Percentiles rank a stretch among this genome's conserved stretches.
Evolutionary conservation across 1,140 invertebrate species (phyloP).

Genomic region (Melipona quadrifasciata): DNA sequence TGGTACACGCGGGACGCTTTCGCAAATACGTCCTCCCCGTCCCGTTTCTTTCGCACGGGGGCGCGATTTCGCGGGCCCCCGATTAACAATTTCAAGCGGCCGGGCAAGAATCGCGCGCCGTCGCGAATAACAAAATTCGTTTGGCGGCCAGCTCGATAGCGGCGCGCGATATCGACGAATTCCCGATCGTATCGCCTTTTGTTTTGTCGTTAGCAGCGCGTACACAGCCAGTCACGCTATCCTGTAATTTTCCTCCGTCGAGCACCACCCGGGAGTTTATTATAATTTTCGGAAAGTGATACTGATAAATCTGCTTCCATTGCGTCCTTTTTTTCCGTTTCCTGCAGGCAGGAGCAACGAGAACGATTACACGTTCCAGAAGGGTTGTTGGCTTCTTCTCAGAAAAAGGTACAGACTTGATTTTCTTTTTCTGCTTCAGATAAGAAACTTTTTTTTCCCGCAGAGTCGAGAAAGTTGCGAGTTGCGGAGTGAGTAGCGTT

Average conservation of each 20-base stretch:
- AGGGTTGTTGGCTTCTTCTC: too few relatives aligned
- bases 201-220: conserved; percentile 14
- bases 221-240: not conserved
- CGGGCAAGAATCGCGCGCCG: not conserved
- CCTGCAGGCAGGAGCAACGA: too few relatives aligned
- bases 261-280: not conserved
- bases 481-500: too few relatives aligned
- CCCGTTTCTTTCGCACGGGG: conserved; percentile 26
- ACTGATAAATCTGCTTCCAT: not conserved
- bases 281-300: not conserved
- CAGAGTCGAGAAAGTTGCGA: too few relatives aligned
- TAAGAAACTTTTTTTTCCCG: too few relatives aligned
- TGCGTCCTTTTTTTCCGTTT: too few relatives aligned
- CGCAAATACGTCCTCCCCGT: conserved; percentile 53
- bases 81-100: conserved; percentile 54
- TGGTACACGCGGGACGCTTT: conserved; percentile 68
- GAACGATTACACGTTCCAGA: not conserved
- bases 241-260: not conserved
- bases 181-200: conserved; percentile 6
- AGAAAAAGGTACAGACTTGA: too few relatives aligned
- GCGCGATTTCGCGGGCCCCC: conserved; percentile 50
- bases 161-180: conserved; percentile 34
- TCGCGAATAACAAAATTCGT: conserved; percentile 46
- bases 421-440: too few relatives aligned
- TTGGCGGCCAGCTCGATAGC: not conserved